Conservation (phyloP, 2,113 vertebrate species). For the Xenopus borealis region DNA sequence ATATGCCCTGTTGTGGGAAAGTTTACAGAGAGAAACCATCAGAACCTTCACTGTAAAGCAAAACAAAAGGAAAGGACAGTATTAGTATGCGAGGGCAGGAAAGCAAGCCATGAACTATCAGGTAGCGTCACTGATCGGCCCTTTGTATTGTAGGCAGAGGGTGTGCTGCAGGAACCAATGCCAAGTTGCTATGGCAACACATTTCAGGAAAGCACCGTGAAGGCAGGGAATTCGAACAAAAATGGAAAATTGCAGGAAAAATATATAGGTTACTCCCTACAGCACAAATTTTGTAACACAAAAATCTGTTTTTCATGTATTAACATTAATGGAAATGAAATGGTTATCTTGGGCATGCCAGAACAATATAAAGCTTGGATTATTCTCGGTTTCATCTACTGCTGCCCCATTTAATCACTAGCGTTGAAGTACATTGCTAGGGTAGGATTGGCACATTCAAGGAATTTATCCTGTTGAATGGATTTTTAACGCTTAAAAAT, state of each 20-base stretch:
- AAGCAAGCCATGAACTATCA: slow-evolving; percentile 41
- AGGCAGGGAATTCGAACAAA: background rate
- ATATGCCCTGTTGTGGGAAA: slow-evolving; percentile 17
- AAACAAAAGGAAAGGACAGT: slow-evolving; percentile 21
- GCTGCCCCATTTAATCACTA: too few relatives aligned
- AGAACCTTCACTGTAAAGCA: background rate
- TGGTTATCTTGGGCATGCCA: too few relatives aligned
- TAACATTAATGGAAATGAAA: too few relatives aligned
- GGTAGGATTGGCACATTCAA: too few relatives aligned
- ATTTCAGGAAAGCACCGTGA: slow-evolving; percentile 9
- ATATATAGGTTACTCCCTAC: background rate
- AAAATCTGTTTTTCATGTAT: too few relatives aligned
- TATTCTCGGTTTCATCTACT: too few relatives aligned
- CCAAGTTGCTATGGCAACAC: slow-evolving; percentile 36
- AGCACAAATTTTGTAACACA: too few relatives aligned
- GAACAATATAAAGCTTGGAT: too few relatives aligned
- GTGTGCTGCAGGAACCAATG: slow-evolving; percentile 18
- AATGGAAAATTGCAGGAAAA: background rate
- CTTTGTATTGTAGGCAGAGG: slow-evolving; percentile 25
- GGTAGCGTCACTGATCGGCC: slow-evolving; percentile 30
- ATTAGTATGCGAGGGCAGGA: slow-evolving; percentile 29
- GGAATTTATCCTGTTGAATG: too few relatives aligned
- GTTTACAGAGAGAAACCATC: slow-evolving; percentile 13
- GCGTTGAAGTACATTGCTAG: too few relatives aligned
- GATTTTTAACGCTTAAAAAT: too few relatives aligned